Conservation (phyloP, 1,140 invertebrate species). For the Bilobella aurantiaca region DNA sequence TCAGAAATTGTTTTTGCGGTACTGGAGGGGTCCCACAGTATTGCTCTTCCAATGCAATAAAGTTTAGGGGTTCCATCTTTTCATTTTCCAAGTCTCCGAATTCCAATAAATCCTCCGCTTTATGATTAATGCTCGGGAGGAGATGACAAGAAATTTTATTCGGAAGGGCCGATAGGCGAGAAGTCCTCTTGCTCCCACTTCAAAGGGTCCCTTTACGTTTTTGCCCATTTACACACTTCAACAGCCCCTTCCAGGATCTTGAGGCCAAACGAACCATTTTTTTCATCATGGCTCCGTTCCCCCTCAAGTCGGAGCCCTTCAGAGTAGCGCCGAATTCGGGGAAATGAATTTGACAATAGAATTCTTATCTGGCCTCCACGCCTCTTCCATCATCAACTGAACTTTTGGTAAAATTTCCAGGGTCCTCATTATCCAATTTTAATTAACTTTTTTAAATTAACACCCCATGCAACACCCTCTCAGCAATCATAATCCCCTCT, state of each 20-base stretch:
- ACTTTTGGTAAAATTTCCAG: too few relatives aligned
- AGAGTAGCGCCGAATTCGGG: background rate
- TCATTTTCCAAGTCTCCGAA: background rate
- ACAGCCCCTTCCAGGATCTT: background rate
- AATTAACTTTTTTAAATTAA: too few relatives aligned
- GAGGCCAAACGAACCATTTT: background rate
- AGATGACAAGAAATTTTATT: slow-evolving; percentile 7
- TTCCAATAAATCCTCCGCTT: background rate
- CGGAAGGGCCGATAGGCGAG: background rate
- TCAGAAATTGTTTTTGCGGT: background rate
- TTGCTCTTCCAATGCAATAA: too few relatives aligned
- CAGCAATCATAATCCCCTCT: too few relatives aligned
- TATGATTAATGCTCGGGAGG: background rate
- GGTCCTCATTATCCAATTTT: too few relatives aligned
- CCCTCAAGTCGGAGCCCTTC: background rate
- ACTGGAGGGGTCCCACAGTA: background rate
- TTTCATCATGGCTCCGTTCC: background rate
- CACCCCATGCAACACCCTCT: too few relatives aligned
- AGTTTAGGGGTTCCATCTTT: background rate
- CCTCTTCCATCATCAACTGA: too few relatives aligned
- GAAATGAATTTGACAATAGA: background rate
- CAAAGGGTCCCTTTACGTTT: background rate
- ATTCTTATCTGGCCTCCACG: background rate
- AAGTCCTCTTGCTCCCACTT: background rate
- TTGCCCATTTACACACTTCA: background rate